Percentiles rank a stretch among this genome's conserved stretches.
Evolutionary conservation across 1,140 invertebrate genomes (phyloP).

Genomic region (Pollicipes pollicipes): DNA sequence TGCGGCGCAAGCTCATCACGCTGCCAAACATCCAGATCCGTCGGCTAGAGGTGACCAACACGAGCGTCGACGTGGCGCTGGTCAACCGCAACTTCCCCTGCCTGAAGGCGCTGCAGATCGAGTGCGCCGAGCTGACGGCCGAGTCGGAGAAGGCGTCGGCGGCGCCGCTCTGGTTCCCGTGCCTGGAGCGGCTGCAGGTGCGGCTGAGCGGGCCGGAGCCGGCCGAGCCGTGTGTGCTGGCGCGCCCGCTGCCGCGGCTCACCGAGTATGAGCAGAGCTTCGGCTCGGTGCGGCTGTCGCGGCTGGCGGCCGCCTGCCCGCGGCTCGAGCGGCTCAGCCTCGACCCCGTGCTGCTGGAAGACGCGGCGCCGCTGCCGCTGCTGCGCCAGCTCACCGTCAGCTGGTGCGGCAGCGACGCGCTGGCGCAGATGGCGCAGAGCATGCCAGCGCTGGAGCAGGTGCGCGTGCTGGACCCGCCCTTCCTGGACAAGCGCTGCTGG

Average conservation of each 20-base stretch:
- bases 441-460: neutral
- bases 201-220: neutral
- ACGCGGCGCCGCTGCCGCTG: neutral
- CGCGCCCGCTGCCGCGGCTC: neutral
- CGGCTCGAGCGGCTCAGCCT: neutral
- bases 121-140: neutral
- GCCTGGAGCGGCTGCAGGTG: neutral
- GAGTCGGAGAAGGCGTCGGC: neutral
- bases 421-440: neutral
- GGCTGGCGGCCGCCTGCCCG: neutral
- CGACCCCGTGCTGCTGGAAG: neutral
- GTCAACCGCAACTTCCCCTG: conserved; percentile 4
- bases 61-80: neutral
- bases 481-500: neutral
- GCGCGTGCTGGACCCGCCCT: neutral
- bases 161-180: conserved; percentile 1
- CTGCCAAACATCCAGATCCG: conserved; percentile 4
- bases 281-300: neutral
- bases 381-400: neutral
- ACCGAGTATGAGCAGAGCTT: neutral
- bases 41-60: neutral
- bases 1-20: neutral
- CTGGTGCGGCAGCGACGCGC: neutral
- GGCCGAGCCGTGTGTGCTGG: neutral
- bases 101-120: neutral